Percentiles rank a stretch among this genome's conserved stretches.
phyloP scores from a whole-genome alignment of 30 jellyfish, hydroid and myxozoan genomes.

The Haliclystus octoradiatus region DNA sequence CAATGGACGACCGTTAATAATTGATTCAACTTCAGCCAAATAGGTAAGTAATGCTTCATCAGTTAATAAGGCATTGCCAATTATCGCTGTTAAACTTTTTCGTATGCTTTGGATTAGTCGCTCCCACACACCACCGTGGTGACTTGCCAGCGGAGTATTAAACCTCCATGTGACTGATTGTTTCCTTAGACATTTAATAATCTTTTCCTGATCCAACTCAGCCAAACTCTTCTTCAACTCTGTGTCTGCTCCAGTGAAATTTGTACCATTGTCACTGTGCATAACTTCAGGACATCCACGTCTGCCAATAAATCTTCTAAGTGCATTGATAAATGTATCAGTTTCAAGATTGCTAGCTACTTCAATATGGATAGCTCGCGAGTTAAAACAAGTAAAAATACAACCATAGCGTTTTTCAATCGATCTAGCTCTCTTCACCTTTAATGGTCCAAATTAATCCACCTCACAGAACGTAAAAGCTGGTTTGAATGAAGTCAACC shows the following conservation, averaged over 20 bases:
- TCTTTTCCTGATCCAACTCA: conserved; percentile 5
- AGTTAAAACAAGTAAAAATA: conserved; percentile 16
- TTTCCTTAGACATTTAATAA: background rate
- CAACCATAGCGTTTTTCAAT: conserved; percentile 24
- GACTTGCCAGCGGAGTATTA: conserved; percentile 19
- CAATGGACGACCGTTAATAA: background rate
- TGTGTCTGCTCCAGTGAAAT: conserved; percentile 13
- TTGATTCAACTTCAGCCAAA: background rate
- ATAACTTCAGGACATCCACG: background rate
- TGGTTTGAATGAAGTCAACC: background rate
- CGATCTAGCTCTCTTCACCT: conserved; percentile 17
- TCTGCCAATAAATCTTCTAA: conserved; percentile 2
- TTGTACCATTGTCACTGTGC: conserved; percentile 5
- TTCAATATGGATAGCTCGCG: conserved; percentile 7
- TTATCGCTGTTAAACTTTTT: background rate
- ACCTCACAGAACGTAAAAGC: conserved; percentile 29
- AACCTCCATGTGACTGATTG: background rate
- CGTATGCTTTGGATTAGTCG: conserved; percentile 17
- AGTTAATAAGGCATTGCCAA: background rate
- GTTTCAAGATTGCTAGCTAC: background rate
- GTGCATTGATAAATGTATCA: conserved; percentile 13
- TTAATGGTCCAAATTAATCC: conserved; percentile 34
- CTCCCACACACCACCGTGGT: conserved; percentile 35
- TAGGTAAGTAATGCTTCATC: background rate
- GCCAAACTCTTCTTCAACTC: background rate